These are phyloP conservation scores for Hydropsyche tenuis DNA, from an alignment of 1,140 invertebrate species.

Conservation along the genomic window DNA sequence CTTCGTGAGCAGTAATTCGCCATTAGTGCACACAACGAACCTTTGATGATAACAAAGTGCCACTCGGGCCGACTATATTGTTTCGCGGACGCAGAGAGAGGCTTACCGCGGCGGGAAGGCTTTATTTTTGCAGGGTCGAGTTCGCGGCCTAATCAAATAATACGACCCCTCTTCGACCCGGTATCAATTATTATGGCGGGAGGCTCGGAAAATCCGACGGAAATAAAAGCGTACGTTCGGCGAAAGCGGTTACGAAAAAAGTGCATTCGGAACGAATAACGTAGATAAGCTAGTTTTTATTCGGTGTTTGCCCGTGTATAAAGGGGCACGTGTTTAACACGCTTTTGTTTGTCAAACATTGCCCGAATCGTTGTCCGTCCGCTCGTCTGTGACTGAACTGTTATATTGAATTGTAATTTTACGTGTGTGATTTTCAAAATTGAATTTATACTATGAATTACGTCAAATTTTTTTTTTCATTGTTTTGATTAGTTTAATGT, in stretches of 20 bases:
- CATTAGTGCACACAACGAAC: slow-evolving; percentile 4
- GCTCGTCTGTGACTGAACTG: too few relatives aligned
- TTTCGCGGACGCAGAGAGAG: slow-evolving; percentile 11
- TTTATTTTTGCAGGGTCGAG: slow-evolving; percentile 7
- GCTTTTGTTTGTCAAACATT: slow-evolving; percentile 37
- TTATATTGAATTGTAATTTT: too few relatives aligned
- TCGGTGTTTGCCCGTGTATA: slow-evolving; percentile 6
- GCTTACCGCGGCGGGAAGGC: slow-evolving; percentile 2
- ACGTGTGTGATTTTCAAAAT: too few relatives aligned
- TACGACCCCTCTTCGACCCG: slow-evolving; percentile 7
- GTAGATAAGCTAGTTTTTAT: slow-evolving; percentile 28
- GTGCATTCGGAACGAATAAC: too few relatives aligned
- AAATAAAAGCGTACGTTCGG: too few relatives aligned
- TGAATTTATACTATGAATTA: too few relatives aligned
- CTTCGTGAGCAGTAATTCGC: slow-evolving; percentile 13
- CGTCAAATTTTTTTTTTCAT: too few relatives aligned
- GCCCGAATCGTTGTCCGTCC: too few relatives aligned
- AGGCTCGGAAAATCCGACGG: too few relatives aligned
- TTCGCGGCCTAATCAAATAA: slow-evolving; percentile 8
- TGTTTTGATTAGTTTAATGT: too few relatives aligned
- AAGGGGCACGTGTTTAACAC: slow-evolving; percentile 31
- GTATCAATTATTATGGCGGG: background rate
- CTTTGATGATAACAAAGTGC: slow-evolving; percentile 28
- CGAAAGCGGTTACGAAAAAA: too few relatives aligned
- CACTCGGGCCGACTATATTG: slow-evolving; percentile 24